Evolutionary conservation across 2,888 invertebrate genomes (phyloP), one percentile per base, ranked within the genome.

Genomic region (Halocaridina rubra): DNA sequence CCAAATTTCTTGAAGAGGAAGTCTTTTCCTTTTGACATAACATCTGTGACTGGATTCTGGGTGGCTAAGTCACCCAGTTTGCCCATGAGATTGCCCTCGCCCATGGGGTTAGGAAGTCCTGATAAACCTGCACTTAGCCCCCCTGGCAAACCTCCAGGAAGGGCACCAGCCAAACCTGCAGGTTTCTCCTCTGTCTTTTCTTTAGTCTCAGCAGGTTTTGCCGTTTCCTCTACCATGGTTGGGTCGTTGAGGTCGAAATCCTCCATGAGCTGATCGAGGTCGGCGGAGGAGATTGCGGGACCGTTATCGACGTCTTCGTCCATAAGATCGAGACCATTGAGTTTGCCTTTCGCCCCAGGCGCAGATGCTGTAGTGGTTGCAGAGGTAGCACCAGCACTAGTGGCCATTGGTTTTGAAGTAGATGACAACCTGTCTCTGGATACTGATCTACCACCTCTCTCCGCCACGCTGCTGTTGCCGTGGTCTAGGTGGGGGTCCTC

Each of bases 1-100:
- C 97, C 97, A 91, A 97, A 97, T 92, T 96, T 96, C 95, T 97
- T 97, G 92, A 97, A 97, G 91, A 97, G 96, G 89, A 97, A 94
- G 93, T 97, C 97, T 92, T 97, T 97, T 90, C 97, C 97, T 92
- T 97, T 97, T 90, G 96, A 96, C 90, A 97, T 93, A 89, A 97
- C 96, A 91, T 96, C 96, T 90, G 96, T 96, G 88, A 96, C 96
- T 89, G 96, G 96, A 87, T 95, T 95, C 61, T 92, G 92, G 10
- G 89, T 89, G 53, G 89, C 89, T 64, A 87, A 75, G 75, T 87
- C 87, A 10, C 87, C 87, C 22, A 87, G 82, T 69, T 87, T 87
- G 22, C 87, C 87, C 86, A 86, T 86, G 22, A 84, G 32, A 69
- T 84, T 84, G 24, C 75, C 80, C 16, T 84, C 84, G 30, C 85